Conservation (phyloP, 92 coral and sea anemone genomes). For the Porites lobata region DNA sequence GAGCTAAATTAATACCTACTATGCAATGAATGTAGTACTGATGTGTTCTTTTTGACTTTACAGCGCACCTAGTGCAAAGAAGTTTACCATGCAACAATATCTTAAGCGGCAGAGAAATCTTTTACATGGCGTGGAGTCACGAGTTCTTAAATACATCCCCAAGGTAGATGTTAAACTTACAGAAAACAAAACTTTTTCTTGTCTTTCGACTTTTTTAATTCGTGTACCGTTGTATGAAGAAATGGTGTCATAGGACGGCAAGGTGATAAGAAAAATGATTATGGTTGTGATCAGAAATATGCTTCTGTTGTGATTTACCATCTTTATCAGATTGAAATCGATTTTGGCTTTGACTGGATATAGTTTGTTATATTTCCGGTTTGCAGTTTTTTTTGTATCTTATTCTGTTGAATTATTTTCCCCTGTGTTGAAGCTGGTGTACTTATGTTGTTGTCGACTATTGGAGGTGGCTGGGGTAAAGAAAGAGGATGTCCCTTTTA, state of each 20-base stretch:
- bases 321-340: too few relatives aligned
- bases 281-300: too few relatives aligned
- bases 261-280: too few relatives aligned
- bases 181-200: not conserved
- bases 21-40: not conserved
- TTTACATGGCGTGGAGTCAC: slow-evolving; percentile 93
- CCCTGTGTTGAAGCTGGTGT: slow-evolving; percentile 51
- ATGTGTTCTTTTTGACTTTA: not conserved
- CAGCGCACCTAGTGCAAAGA: slow-evolving; percentile 83
- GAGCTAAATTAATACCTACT: too few relatives aligned
- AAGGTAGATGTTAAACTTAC: slow-evolving; percentile 54
- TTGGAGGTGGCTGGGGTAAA: slow-evolving; percentile 81
- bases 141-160: slow-evolving; percentile 84
- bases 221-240: too few relatives aligned
- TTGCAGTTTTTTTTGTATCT: too few relatives aligned
- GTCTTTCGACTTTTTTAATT: not conserved
- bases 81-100: slow-evolving; percentile 82
- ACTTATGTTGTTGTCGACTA: slow-evolving; percentile 74
- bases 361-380: too few relatives aligned
- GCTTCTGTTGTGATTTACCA: too few relatives aligned
- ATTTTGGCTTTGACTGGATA: too few relatives aligned
- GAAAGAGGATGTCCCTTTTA: slow-evolving; percentile 57
- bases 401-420: not conserved
- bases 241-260: too few relatives aligned
- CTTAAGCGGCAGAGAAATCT: slow-evolving; percentile 88